These are phyloP conservation scores for Leucopsar rothschildi DNA, from an alignment of 2,113 vertebrate species.

Conservation along the genomic window DNA sequence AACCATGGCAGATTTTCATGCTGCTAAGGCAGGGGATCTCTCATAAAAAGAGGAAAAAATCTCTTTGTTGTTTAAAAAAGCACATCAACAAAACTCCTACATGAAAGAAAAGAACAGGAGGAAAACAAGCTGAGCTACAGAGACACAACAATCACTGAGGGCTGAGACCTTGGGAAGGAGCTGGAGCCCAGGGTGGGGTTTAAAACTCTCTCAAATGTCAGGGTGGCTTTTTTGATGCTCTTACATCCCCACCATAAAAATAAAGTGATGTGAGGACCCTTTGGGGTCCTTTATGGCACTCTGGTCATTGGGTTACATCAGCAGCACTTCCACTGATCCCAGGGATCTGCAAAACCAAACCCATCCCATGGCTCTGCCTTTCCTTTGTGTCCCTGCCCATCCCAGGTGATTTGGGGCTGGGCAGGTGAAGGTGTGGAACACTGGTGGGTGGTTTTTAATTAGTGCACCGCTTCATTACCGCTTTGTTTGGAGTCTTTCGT, in stretches of 20 bases:
- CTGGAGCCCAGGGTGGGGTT: not conserved
- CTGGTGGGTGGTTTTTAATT: no score
- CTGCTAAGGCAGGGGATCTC: not conserved
- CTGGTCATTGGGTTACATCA: not conserved
- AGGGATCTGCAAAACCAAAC: no score
- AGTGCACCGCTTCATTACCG: no score
- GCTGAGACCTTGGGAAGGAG: not conserved
- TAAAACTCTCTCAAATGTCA: slow-evolving; percentile 15
- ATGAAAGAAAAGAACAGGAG: not conserved
- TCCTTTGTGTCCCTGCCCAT: not conserved
- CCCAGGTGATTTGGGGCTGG: not conserved
- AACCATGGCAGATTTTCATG: not conserved
- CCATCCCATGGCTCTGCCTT: not conserved
- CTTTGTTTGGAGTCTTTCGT: no score
- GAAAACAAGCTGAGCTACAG: not conserved
- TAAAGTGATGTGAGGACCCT: not conserved
- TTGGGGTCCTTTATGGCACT: not conserved
- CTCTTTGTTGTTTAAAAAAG: not conserved
- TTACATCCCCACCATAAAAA: not conserved
- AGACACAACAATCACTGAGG: not conserved
- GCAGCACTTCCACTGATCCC: no score
- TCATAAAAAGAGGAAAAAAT: not conserved
- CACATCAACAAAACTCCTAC: not conserved
- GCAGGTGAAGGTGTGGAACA: not conserved
- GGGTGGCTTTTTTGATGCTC: not conserved